phyloP scores from a whole-genome alignment of 2,888 invertebrate species.

The Pelosia muscerda region DNA sequence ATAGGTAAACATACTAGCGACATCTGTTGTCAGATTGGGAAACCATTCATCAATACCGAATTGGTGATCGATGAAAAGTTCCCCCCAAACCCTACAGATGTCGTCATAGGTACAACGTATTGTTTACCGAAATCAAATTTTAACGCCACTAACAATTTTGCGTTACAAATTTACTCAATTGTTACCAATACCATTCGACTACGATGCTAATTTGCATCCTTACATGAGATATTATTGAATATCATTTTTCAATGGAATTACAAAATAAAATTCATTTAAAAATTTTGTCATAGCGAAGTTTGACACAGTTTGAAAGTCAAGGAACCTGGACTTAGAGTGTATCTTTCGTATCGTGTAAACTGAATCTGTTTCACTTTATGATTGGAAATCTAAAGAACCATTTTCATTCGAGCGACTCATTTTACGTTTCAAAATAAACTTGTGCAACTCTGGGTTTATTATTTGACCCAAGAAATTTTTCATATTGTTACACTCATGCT shows the following conservation, averaged over 20 bases:
- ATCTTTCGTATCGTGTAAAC: slow-evolving; percentile 40
- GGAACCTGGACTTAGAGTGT: slow-evolving; percentile 39
- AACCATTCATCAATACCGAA: too few relatives aligned
- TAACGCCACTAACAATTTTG: too few relatives aligned
- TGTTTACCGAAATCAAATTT: too few relatives aligned
- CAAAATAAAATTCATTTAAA: background rate
- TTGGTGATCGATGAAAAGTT: too few relatives aligned
- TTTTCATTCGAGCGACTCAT: slow-evolving; percentile 24
- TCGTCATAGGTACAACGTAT: too few relatives aligned
- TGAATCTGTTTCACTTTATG: slow-evolving; percentile 52
- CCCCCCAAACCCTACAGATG: too few relatives aligned
- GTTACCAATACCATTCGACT: background rate
- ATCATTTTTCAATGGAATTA: too few relatives aligned
- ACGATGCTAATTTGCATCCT: background rate
- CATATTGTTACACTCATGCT: background rate
- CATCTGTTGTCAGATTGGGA: too few relatives aligned
- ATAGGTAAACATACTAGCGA: too few relatives aligned
- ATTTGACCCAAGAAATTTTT: background rate
- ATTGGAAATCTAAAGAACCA: slow-evolving; percentile 53
- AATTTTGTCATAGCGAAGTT: slow-evolving; percentile 22
- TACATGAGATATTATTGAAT: background rate
- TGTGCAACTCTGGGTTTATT: background rate
- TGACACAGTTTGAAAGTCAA: slow-evolving; percentile 44
- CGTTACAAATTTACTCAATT: background rate
- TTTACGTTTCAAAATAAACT: slow-evolving; percentile 15